phyloP scores from a whole-genome alignment of 2,113 vertebrate species.

The Corvus hawaiiensis region DNA sequence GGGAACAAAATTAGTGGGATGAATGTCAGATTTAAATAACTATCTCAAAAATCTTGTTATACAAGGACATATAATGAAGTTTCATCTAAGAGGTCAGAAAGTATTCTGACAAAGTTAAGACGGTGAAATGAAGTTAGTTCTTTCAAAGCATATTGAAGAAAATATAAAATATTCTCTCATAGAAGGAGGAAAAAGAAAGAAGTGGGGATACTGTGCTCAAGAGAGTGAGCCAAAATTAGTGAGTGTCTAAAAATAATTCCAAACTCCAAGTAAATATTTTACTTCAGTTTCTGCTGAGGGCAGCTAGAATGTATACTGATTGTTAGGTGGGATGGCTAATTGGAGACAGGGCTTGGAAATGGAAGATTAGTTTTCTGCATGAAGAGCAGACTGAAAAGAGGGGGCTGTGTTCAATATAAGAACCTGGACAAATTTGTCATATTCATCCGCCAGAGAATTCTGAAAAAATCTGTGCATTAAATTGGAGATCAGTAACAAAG shows the following conservation, averaged over 20 bases:
- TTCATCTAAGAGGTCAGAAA: not conserved
- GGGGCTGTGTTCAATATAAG: not conserved
- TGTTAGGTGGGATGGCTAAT: not conserved
- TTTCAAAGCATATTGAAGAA: not conserved
- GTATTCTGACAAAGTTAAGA: not conserved
- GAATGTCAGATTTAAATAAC: not conserved
- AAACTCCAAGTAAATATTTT: not conserved
- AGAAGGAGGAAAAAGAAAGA: not conserved
- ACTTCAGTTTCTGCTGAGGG: not conserved
- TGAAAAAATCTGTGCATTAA: not conserved
- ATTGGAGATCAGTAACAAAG: not conserved
- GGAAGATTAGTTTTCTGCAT: not conserved
- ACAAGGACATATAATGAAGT: not conserved
- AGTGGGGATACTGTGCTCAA: not conserved
- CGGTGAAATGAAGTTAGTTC: not conserved
- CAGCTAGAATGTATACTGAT: not conserved
- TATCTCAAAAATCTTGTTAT: not conserved
- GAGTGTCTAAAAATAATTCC: not conserved
- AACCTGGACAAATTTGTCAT: not conserved
- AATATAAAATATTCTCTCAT: not conserved
- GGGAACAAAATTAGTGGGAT: not conserved
- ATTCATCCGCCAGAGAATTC: not conserved
- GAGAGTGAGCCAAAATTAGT: not conserved
- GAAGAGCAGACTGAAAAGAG: not conserved
- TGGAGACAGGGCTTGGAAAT: not conserved